phyloP scores from a whole-genome alignment of 2,888 invertebrate species.

The Parelbella ahira region DNA sequence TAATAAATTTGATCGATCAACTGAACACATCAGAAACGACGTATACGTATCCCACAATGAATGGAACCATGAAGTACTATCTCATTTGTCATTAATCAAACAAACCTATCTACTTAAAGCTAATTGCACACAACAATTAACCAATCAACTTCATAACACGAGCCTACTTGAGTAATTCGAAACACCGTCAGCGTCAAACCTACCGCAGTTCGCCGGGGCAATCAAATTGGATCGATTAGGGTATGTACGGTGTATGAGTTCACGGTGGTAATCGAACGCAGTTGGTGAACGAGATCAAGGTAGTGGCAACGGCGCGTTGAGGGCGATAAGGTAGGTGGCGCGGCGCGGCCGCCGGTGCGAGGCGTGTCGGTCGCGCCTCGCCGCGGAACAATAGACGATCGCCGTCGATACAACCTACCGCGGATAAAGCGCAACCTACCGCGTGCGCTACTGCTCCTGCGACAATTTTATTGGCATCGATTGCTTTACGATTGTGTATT shows the following conservation, averaged over 20 bases:
- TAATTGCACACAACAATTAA: constrained; percentile 18
- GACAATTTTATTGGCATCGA: too few species aligned
- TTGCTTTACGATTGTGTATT: too few species aligned
- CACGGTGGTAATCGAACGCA: constrained; percentile 59
- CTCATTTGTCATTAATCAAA: too few species aligned
- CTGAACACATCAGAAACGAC: too few species aligned
- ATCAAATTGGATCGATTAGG: constrained; percentile 19
- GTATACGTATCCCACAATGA: too few species aligned
- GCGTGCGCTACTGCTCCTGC: too few species aligned
- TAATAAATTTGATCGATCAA: too few species aligned
- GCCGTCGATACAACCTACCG: constrained; percentile 27
- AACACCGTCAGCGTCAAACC: constrained; percentile 5
- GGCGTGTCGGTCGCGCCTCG: constrained; percentile 71
- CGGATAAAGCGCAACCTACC: constrained; percentile 1
- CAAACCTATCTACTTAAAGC: constrained; percentile 8
- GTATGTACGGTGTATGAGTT: constrained; percentile 18
- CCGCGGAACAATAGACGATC: constrained; percentile 72
- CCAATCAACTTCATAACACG: constrained; percentile 13
- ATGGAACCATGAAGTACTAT: too few species aligned
- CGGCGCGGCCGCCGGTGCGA: constrained; percentile 62
- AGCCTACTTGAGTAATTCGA: constrained; percentile 20
- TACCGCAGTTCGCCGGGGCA: constrained; percentile 12
- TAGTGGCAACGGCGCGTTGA: constrained; percentile 33
- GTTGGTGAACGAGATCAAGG: constrained; percentile 70
- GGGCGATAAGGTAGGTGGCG: constrained; percentile 69